Evolutionary conservation across 2,797 vertebrate species (phyloP).

Genomic region (Hypotaenidia philippensis): DNA sequence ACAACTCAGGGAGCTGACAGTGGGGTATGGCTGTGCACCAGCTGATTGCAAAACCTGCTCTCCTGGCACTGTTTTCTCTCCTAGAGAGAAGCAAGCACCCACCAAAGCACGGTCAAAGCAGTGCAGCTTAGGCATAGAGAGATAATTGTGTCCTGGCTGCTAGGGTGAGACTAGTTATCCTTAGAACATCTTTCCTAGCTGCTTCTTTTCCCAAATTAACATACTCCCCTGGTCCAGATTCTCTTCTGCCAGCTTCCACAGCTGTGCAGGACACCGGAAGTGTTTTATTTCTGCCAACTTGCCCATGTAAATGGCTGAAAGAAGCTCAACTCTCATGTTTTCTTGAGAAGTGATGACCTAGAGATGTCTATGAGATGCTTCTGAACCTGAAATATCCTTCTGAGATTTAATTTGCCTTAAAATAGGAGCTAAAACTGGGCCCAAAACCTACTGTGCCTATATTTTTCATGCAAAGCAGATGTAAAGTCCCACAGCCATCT

Average conservation of each 20-base stretch:
- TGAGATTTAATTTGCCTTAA: not conserved
- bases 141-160: not conserved
- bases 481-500: not conserved
- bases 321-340: not conserved
- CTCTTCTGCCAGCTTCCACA: not conserved
- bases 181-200: not conserved
- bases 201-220: not conserved
- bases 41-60: not conserved
- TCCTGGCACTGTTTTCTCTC: not conserved
- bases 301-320: accelerated
- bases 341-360: not conserved
- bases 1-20: accelerated
- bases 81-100: not conserved
- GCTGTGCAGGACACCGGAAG: not conserved
- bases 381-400: not conserved
- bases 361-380: not conserved
- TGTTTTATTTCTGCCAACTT: not conserved
- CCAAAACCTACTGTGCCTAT: not conserved
- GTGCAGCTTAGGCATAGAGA: not conserved
- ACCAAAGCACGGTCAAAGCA: not conserved
- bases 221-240: not conserved
- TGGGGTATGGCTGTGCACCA: not conserved
- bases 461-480: not conserved
- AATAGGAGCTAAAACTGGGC: not conserved
- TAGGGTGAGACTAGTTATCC: accelerated